Conservation (phyloP, 2,113 vertebrate species). For the Phocoena phocoena region DNA sequence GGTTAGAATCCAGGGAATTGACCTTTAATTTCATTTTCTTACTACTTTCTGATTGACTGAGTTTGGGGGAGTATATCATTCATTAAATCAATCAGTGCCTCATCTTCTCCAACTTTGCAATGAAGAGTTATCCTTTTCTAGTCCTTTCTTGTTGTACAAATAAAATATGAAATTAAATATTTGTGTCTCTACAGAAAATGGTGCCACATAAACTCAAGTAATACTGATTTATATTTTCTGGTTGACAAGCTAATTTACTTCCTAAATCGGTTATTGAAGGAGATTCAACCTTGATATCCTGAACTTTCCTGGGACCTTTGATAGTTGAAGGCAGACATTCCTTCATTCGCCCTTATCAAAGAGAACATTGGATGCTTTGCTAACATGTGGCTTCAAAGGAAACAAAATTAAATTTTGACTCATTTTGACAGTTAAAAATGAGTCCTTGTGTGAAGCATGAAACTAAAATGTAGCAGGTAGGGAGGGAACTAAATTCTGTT, state of each 20-base stretch:
- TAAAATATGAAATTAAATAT: background rate
- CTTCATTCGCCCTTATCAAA: background rate
- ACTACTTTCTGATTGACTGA: background rate
- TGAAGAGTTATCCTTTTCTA: background rate
- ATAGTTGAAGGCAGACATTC: background rate
- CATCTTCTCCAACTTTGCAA: background rate
- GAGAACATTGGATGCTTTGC: background rate
- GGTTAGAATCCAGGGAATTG: background rate
- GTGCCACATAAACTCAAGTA: background rate
- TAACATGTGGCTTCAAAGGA: background rate
- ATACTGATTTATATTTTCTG: background rate
- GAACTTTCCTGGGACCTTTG: background rate
- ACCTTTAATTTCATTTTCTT: background rate
- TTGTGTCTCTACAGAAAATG: background rate
- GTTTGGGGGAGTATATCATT: background rate
- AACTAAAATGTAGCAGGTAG: background rate
- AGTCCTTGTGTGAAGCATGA: background rate
- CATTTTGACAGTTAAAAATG: background rate
- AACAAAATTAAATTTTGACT: constrained; percentile 6
- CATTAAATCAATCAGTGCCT: background rate
- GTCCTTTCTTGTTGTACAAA: background rate
- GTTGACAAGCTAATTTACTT: background rate
- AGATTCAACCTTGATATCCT: background rate
- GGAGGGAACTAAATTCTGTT: background rate
- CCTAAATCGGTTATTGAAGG: background rate